Base-by-base conservation (phyloP, 1,140 invertebrate species). In the Saccostrea glomerata region DNA sequence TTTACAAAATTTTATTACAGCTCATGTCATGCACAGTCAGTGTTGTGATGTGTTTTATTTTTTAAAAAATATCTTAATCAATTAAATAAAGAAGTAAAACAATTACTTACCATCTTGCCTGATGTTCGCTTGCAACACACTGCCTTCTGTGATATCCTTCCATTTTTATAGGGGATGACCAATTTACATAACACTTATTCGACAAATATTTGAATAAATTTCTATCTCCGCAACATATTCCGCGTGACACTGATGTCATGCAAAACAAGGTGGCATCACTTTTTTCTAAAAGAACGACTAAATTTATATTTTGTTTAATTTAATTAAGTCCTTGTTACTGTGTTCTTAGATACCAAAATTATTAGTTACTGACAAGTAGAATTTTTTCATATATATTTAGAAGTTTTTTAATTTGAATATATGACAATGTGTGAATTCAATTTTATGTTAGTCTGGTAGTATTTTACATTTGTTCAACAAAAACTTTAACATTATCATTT, bases 71-170 rank as follows among this genome's bases (percentile, higher is more conserved):
- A 47, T 47, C 6, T 47, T 0, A 47, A 47, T 47, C 9, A 2
- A 47, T 47, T 47, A 47, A 47, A 5, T 47, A 47, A 6, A 47
- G 9, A 47, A 47, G 9, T 47, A 47, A 47, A 4, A 15, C 5
- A 13, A 77, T 30, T 36, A 77, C 70, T 77, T 36, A 77, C 70
- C 70, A 77, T 77, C 30, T 77, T 77, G 70, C 25, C 70, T 77
- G 70, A 40, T 77, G 70, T 77, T 30, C 70, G 25, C 6, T 77
- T 77, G 70, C 15, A 77, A 77, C 70, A 30, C 15, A 30, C 70
- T 40, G 11, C 23, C 4, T 77, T 13, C 30, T 25, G 11, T 11
- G 25, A 12, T 30, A 15, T 77, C 70, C 25, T 15, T 25, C 6
- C 70, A 77, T 11, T 77, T 77, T 77, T 77, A 77, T 77, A 77